Evolutionary conservation across 2,888 invertebrate species (phyloP).

Genomic region (Chaetogeoica ovagalla): DNA sequence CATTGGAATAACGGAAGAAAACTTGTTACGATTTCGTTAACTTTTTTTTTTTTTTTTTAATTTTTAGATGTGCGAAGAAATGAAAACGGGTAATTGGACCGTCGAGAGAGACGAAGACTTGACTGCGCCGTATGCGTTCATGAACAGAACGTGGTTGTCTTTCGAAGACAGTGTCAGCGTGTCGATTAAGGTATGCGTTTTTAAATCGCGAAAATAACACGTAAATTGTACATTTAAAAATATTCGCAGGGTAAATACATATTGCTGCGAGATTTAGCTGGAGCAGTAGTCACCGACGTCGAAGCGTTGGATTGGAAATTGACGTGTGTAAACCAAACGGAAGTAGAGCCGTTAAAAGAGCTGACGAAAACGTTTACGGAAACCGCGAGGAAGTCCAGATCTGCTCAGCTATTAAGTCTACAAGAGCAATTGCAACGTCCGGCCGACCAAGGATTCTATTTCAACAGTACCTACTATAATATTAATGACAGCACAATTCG

Average conservation of each 20-base stretch:
- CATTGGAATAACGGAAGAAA: background rate
- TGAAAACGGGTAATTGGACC: constrained; percentile 70
- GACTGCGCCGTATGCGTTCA: constrained; percentile 76
- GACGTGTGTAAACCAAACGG: constrained; percentile 55
- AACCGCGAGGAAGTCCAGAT: constrained; percentile 67
- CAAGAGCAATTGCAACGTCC: constrained; percentile 63
- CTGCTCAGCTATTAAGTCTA: constrained; percentile 68
- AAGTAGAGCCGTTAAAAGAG: constrained; percentile 56
- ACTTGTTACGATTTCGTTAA: background rate
- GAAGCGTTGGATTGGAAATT: constrained; percentile 66
- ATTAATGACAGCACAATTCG: background rate
- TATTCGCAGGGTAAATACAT: constrained; percentile 70
- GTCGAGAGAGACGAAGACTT: constrained; percentile 77
- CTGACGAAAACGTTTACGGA: constrained; percentile 58
- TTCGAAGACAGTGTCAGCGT: constrained; percentile 75
- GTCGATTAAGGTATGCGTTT: constrained; percentile 67
- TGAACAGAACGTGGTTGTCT: constrained; percentile 72
- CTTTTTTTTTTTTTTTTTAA: background rate
- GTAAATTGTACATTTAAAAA: background rate
- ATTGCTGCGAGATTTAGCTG: constrained; percentile 71
- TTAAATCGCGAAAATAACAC: background rate
- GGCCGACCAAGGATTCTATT: constrained; percentile 45
- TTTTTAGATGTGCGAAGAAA: constrained; percentile 63
- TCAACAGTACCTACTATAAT: constrained; percentile 30
- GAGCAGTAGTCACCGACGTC: constrained; percentile 66